These are phyloP conservation scores for Dascyllus trimaculatus DNA, from an alignment of 2,113 vertebrate species.

Conservation along the genomic window DNA sequence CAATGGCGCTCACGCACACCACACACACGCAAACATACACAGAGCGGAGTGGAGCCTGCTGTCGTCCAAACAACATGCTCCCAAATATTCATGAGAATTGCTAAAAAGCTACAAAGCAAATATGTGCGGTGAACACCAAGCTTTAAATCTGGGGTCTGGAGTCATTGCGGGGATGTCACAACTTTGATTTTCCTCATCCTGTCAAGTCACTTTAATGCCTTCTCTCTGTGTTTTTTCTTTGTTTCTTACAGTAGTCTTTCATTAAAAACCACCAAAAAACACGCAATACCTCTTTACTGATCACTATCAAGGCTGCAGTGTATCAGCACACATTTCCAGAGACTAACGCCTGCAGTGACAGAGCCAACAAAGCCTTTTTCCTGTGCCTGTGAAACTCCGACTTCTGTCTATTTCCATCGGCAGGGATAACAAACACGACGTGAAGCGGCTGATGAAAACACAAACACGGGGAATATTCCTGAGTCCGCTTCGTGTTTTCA, in stretches of 20 bases:
- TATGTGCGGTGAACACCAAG: constrained; percentile 78
- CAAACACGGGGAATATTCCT: constrained; percentile 68
- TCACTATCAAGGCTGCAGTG: neutral
- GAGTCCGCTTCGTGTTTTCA: constrained; percentile 72
- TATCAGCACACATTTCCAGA: constrained; percentile 31
- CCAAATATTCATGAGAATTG: constrained; percentile 76
- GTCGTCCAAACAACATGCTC: constrained; percentile 76
- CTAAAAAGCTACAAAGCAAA: constrained; percentile 80
- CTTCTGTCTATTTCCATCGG: constrained; percentile 72
- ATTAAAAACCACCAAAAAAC: constrained; percentile 58
- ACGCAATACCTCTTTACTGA: constrained; percentile 21
- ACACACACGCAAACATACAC: constrained; percentile 67
- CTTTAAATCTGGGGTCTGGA: constrained; percentile 71
- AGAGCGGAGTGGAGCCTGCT: constrained; percentile 85
- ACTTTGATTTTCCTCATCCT: constrained; percentile 68
- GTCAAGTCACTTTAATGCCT: constrained; percentile 53
- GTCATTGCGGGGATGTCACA: constrained; percentile 66
- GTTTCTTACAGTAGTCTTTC: constrained; percentile 40
- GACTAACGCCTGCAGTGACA: constrained; percentile 36
- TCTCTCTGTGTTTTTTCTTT: constrained; percentile 28
- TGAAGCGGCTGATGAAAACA: constrained; percentile 69
- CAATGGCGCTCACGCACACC: constrained; percentile 57
- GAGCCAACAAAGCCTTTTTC: constrained; percentile 58
- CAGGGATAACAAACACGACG: constrained; percentile 76
- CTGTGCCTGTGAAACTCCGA: constrained; percentile 70